phyloP scores from a whole-genome alignment of 2,113 vertebrate genomes.

The Jacana jacana region DNA sequence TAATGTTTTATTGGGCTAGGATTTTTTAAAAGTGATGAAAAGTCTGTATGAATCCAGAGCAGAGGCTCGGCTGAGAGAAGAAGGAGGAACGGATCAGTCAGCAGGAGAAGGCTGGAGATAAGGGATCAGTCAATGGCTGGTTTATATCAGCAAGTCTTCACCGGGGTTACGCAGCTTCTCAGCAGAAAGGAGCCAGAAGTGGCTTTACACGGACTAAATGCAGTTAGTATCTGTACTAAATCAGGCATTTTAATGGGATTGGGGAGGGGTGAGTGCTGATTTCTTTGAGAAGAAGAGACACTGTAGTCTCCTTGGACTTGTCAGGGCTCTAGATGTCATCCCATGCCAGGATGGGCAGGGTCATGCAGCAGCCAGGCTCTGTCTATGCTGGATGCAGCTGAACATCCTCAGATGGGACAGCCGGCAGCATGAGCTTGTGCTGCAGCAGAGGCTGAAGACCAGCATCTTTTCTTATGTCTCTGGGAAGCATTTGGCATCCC shows the following conservation, averaged over 20 bases:
- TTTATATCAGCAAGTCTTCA: constrained; percentile 16
- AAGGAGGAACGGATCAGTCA: constrained; percentile 32
- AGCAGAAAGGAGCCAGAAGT: constrained; percentile 1
- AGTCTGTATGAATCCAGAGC: constrained; percentile 13
- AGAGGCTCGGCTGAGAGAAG: not conserved
- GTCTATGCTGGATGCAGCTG: not conserved
- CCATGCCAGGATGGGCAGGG: not conserved
- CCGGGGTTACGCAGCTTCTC: not conserved
- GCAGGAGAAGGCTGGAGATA: constrained; percentile 37
- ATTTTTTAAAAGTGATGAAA: constrained; percentile 49
- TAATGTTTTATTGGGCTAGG: constrained; percentile 41
- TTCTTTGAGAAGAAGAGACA: not conserved
- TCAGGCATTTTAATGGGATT: not conserved
- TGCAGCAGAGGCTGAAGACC: not conserved
- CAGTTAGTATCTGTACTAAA: constrained; percentile 25
- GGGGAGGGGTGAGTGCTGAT: not conserved
- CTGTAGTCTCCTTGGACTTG: not conserved
- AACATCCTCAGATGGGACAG: not conserved
- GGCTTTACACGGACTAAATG: not conserved
- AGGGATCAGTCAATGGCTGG: constrained; percentile 34
- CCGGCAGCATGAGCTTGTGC: not conserved
- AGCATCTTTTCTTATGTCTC: not conserved
- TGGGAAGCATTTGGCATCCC: not conserved
- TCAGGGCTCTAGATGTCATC: not conserved
- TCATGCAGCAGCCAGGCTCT: not conserved